Base-by-base conservation (phyloP, 2,797 vertebrate species). In the Heliangelus exortis region DNA sequence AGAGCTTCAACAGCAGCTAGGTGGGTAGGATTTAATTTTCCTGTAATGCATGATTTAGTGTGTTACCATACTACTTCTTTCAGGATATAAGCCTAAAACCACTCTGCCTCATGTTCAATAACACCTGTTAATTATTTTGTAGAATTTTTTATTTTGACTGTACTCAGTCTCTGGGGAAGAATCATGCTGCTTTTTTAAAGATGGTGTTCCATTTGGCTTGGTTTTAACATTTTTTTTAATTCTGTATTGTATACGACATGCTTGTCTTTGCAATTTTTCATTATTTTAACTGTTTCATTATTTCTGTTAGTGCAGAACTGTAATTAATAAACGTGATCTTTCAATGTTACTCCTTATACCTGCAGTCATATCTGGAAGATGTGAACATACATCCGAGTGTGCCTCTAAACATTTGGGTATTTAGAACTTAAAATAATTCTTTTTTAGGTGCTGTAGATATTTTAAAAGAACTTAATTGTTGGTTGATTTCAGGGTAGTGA, bases 1-100 rank as follows among this genome's bases (percentile, higher is more conserved):
- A 76, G 87, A 88, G 53, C 63, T 88, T 91, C 59, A 74, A 94
- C 57, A 95, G 67, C 74, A 94, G 71, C 36, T 79, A 84, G 51
- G 73, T 88, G 73, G 58, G 58, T 69, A 86, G 83, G 80, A 88
- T 84, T 93, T 90, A 1, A 74, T 66, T 87, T 84, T 87, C 54
- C 29, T 71, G 33, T 91, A 88, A 84, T 79, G 85, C 71, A 90
- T 77, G 85, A n/a, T 89, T 93, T 84, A 81, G 50, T 57, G 25
- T 76, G 53, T 50, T 71, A 73, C 55, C n/a, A 55, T 34, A 22
- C 10, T 83, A 47, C 67, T 91, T 91, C 74, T 76, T 92, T 84
- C 79, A 95, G 85, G 85, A 85, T 79, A 87, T 77, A 76, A 51
- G 20, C 41, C 53, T 93, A 82, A 94, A 89, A 78, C 41, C 59